phyloP scores from a whole-genome alignment of 2,888 invertebrate species.

The Rhyacophila evoluta region DNA sequence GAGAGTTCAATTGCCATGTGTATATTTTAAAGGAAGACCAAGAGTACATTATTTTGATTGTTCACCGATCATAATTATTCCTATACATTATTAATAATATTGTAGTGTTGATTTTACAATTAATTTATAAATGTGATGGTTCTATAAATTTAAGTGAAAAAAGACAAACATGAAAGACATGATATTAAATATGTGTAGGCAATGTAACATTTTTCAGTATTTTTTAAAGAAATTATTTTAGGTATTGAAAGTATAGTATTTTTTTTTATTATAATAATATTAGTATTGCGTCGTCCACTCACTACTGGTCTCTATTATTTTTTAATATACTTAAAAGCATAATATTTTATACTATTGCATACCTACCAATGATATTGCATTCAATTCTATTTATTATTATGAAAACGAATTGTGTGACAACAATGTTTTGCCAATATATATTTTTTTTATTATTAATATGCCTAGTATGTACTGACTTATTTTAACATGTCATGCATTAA shows the following conservation, averaged over 20 bases:
- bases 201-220: conserved; percentile 22
- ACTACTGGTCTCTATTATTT: neutral
- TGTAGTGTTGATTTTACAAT: conserved; percentile 18
- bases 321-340: neutral
- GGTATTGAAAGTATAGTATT: neutral
- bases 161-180: neutral
- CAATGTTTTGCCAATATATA: neutral
- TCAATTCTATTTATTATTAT: no score
- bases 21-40: conserved; percentile 14
- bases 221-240: conserved; percentile 6
- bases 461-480: neutral
- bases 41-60: neutral
- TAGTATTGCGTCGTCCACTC: neutral
- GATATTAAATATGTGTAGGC: conserved; percentile 14
- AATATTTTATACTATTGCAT: neutral
- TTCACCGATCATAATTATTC: conserved; percentile 2
- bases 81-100: conserved; percentile 2
- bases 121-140: conserved; percentile 19
- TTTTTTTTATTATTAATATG: neutral
- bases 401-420: neutral
- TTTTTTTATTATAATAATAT: neutral
- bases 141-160: conserved; percentile 17
- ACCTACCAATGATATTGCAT: no score
- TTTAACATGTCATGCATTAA: neutral
- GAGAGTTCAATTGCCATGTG: neutral